Conservation (phyloP, 2,888 invertebrate species). For the Andrena dorsata region DNA sequence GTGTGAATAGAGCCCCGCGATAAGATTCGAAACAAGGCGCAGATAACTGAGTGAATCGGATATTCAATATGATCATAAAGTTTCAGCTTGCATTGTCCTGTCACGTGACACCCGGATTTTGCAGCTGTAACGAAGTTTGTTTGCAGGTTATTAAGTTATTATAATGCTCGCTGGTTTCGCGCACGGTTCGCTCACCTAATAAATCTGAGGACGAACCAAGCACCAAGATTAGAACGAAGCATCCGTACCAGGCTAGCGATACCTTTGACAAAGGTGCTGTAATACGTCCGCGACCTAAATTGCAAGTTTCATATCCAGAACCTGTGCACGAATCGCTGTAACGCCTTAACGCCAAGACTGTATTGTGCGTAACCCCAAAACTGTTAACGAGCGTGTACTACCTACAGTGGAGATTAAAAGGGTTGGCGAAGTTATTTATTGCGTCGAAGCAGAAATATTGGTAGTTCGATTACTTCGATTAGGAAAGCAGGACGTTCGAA, state of each 20-base stretch:
- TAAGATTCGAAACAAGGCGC: constrained; percentile 39
- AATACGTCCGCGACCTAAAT: constrained; percentile 9
- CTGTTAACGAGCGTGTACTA: no score
- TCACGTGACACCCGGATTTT: constrained; percentile 24
- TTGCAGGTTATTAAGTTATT: constrained; percentile 52
- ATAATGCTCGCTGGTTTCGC: constrained; percentile 11
- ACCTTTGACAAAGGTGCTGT: not conserved
- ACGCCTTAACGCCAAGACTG: no score
- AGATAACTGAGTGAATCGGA: constrained; percentile 52
- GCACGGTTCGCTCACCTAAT: not conserved
- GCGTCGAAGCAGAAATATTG: no score
- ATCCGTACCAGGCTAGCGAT: not conserved
- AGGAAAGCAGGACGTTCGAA: no score
- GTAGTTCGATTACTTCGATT: no score
- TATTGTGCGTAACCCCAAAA: no score
- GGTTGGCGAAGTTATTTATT: no score
- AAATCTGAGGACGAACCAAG: constrained; percentile 2
- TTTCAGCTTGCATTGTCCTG: constrained; percentile 49
- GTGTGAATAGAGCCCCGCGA: constrained; percentile 26
- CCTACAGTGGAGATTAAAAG: no score
- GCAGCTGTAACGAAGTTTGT: constrained; percentile 39
- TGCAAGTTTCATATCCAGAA: not conserved
- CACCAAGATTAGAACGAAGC: not conserved
- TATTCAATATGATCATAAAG: constrained; percentile 48
- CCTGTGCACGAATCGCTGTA: no score